Evolutionary conservation across 2,797 vertebrate genomes (phyloP).

Genomic region (Eulemur coronatus): DNA sequence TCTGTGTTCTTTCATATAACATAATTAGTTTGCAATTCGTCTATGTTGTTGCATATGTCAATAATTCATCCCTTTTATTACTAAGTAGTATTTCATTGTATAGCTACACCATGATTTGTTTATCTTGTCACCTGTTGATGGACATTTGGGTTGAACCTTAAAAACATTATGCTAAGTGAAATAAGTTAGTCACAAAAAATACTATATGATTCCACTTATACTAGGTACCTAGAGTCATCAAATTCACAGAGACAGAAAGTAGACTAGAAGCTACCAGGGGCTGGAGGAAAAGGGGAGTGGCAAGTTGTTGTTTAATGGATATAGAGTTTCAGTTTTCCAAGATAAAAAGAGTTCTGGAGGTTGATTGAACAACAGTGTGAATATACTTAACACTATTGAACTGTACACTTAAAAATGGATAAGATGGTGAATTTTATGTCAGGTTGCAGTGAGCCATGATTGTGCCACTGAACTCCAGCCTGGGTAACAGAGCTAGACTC

Average conservation of each 20-base stretch:
- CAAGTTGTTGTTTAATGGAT: not conserved
- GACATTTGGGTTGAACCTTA: not conserved
- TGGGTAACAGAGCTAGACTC: no score
- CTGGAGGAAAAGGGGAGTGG: not conserved
- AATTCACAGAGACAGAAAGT: not conserved
- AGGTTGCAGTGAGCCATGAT: not conserved
- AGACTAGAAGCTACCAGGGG: not conserved
- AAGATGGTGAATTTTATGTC: not conserved
- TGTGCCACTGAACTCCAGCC: no score
- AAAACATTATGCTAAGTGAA: not conserved
- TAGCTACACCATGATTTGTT: not conserved
- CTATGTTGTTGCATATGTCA: no score
- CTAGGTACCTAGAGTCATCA: not conserved
- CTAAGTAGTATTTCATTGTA: no score
- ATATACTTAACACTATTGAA: not conserved
- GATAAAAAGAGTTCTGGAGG: not conserved
- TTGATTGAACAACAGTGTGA: not conserved
- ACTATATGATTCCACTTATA: not conserved
- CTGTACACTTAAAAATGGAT: not conserved
- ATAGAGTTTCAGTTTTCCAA: conserved; percentile 2
- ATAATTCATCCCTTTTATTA: no score
- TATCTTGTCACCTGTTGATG: not conserved
- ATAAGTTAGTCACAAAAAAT: conserved; percentile 14
- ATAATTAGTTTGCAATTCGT: not conserved
- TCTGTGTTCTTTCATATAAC: no score